Base-by-base conservation (phyloP, 2,113 vertebrate species). In the Capreolus pygargus region DNA sequence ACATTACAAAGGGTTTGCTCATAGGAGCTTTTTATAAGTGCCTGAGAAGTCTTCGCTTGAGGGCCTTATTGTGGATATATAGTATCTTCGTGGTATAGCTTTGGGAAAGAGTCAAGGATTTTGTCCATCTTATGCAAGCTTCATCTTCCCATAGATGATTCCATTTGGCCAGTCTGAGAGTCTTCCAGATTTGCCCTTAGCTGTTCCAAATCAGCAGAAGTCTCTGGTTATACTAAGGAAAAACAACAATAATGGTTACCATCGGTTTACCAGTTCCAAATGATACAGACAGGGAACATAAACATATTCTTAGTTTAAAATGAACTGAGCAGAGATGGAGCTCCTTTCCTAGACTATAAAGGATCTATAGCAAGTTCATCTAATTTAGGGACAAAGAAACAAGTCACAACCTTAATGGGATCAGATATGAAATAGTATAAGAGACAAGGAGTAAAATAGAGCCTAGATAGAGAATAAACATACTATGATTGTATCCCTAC, bases 181-280 rank as follows among this genome's bases (percentile, higher is more conserved):
- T 86, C 93, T 84, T 88, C 60, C 91, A 95, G 61, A 91, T 95
- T 93, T 96, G 83, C 82, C 76, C 50, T 94, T 67, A 57, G 50
- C 76, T 95, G 43, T 97, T 94, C 86, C 54, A 86, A 88, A 47
- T 86, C 39, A 86, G 86, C 36, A 64, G 86, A 70, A 61, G 52
- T 93, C 79, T 14, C 23, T 64, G 55, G 23, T 76, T 55, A 82
- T 82, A 74, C 55, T 85, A 90, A 95, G 47, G 43, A 39, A 81
- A 90, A 93, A n/a, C 89, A 57, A 82, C 13, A 89, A 55, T 81
- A 81, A 60, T 82, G 60, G 50, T 54, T 8, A 79, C 33, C 64
- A 70, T 25, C 16, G 1, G 30, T 81, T 89, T 89, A 47, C 52
- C 27, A 96, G 39, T 50, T 92, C 27, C 36, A 93, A 86, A 74